Conservation (phyloP, 2,113 vertebrate genomes). For the Mormyrus lacerda region DNA sequence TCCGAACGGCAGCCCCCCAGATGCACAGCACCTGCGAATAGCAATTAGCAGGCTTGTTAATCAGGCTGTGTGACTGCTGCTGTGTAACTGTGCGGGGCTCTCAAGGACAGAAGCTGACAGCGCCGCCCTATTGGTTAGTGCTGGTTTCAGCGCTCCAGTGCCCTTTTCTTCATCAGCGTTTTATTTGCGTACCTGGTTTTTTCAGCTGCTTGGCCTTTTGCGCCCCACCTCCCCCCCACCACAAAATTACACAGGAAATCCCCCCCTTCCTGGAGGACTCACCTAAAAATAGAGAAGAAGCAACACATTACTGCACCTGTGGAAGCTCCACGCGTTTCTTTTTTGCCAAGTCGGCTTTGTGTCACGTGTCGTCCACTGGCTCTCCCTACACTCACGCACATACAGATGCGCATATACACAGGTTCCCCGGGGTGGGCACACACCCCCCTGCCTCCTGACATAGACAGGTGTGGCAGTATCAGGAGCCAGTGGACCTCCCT, state of each 20-base stretch:
- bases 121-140: neutral
- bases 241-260: slow-evolving; percentile 49
- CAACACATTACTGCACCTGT: slow-evolving; percentile 48
- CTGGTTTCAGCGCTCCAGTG: neutral
- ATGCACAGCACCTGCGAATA: neutral
- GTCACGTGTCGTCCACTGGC: neutral
- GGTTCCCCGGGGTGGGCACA: neutral
- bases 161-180: neutral
- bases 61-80: neutral
- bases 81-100: neutral
- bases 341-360: neutral
- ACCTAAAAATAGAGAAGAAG: slow-evolving; percentile 41
- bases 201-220: slow-evolving; percentile 45
- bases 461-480: slow-evolving; percentile 24
- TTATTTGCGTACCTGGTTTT: slow-evolving; percentile 51
- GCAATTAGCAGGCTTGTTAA: neutral
- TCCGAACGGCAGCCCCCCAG: neutral
- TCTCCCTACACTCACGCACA: neutral
- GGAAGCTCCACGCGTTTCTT: slow-evolving; percentile 33
- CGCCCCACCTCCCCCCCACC: slow-evolving; percentile 34
- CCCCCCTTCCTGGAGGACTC: slow-evolving; percentile 39
- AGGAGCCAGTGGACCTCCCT: slow-evolving; percentile 32
- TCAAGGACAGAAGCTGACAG: neutral
- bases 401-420: neutral
- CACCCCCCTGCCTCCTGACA: slow-evolving; percentile 50